A percentile compares a stretch with the other conserved stretches of the same genome.
Conservation (phyloP, 2,888 invertebrate genomes). For the Latheticus oryzae region DNA sequence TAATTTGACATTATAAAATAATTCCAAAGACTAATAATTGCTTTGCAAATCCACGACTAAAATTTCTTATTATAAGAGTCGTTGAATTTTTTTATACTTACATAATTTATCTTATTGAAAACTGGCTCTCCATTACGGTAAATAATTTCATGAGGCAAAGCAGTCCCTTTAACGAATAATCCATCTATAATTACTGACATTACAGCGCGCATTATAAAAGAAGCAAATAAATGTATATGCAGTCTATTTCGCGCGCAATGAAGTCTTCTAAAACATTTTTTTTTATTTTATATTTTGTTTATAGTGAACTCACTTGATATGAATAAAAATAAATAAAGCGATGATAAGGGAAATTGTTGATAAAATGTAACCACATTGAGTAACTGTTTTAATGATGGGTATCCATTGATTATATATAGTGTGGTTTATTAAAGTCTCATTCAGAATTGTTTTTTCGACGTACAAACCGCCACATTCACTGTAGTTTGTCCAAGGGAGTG, state of each 20-base stretch:
- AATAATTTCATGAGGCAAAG: conserved; percentile 63
- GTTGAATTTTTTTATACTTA: no score
- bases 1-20: conserved; percentile 77
- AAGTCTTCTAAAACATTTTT: conserved; percentile 67
- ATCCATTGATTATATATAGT: conserved; percentile 65
- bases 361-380: conserved; percentile 69
- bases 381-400: conserved; percentile 67
- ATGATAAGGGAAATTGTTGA: conserved; percentile 68
- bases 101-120: conserved; percentile 62
- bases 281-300: conserved; percentile 2
- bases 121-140: conserved; percentile 59
- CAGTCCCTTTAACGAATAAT: conserved; percentile 68
- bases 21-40: conserved; percentile 71
- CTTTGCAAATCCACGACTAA: conserved; percentile 75
- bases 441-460: conserved; percentile 12
- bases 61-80: conserved; percentile 36
- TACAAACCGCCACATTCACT: conserved; percentile 61
- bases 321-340: conserved; percentile 67
- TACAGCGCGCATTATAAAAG: conserved; percentile 73
- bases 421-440: conserved; percentile 15
- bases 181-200: conserved; percentile 71
- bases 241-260: conserved; percentile 75
- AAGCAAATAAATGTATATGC: conserved; percentile 75
- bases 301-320: conserved; percentile 65
- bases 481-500: conserved; percentile 67